These are phyloP conservation scores for Caenorhabditis zanzibari DNA, from an alignment of 2,888 invertebrate genomes.

Conservation along the genomic window DNA sequence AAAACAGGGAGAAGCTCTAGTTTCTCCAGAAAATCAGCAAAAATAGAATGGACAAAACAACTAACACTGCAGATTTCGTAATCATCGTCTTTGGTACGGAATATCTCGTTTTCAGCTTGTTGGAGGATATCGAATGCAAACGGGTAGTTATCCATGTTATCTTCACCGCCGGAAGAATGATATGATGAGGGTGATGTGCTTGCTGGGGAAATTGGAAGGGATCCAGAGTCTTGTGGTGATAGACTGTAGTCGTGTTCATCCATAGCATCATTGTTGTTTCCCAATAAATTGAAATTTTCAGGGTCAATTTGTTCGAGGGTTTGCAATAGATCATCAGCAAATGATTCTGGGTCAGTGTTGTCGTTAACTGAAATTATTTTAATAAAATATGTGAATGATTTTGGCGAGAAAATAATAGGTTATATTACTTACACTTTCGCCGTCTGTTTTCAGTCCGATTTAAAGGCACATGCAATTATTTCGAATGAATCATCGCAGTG, in stretches of 20 bases:
- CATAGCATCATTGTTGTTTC: background rate
- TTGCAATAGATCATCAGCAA: slow-evolving; percentile 16
- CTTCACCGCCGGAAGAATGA: slow-evolving; percentile 57
- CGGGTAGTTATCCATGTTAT: slow-evolving; percentile 15
- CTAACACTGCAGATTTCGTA: slow-evolving; percentile 55
- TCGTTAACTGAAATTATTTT: slow-evolving; percentile 11
- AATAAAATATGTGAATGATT: too few species aligned
- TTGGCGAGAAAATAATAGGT: too few species aligned
- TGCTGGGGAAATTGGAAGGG: slow-evolving; percentile 59
- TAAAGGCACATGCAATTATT: too few species aligned
- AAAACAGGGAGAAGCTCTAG: background rate
- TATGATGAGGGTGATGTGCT: slow-evolving; percentile 60
- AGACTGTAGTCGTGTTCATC: slow-evolving; percentile 49
- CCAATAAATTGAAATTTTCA: background rate
- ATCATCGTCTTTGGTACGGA: slow-evolving; percentile 55
- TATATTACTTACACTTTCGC: too few species aligned
- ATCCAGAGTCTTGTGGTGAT: slow-evolving; percentile 52
- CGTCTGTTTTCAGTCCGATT: too few species aligned
- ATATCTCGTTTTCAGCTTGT: slow-evolving; percentile 56
- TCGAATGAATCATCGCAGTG: too few species aligned
- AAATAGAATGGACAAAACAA: background rate
- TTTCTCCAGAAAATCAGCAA: background rate
- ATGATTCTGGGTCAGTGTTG: slow-evolving; percentile 15
- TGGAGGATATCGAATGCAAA: slow-evolving; percentile 59
- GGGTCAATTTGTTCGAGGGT: slow-evolving; percentile 12